Percentiles rank a stretch among this genome's conserved stretches.
Evolutionary conservation across 2,888 invertebrate species (phyloP).

Genomic region (Agonum fuliginosum): DNA sequence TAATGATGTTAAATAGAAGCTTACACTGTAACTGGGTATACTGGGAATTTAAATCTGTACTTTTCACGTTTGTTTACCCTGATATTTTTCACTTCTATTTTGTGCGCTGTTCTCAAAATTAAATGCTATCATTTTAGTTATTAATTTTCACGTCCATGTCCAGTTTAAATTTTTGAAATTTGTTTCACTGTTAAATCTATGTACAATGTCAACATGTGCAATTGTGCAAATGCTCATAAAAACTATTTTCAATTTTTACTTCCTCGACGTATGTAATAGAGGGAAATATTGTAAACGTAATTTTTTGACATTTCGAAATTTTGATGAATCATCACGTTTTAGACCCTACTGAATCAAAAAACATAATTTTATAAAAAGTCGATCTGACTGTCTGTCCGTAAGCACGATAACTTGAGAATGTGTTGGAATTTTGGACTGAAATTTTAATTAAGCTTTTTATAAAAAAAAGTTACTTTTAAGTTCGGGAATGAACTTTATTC

Average conservation of each 20-base stretch:
- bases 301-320: too few relatives aligned
- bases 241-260: slow-evolving; percentile 6
- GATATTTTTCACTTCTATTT: slow-evolving; percentile 22
- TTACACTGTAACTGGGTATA: slow-evolving; percentile 23
- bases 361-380: too few relatives aligned
- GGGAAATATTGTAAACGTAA: too few relatives aligned
- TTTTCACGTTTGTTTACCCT: slow-evolving; percentile 18
- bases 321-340: too few relatives aligned
- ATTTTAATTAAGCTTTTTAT: too few relatives aligned
- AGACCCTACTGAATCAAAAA: too few relatives aligned
- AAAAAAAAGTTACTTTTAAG: too few relatives aligned
- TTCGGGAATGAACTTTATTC: too few relatives aligned
- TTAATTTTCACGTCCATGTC: slow-evolving; percentile 23
- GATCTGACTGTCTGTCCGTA: too few relatives aligned
- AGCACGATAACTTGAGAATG: too few relatives aligned
- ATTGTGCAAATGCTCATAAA: slow-evolving; percentile 9
- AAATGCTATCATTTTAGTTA: slow-evolving; percentile 34
- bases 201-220: neutral
- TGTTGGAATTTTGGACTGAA: too few relatives aligned
- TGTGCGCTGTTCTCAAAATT: slow-evolving; percentile 10
- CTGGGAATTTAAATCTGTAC: slow-evolving; percentile 29
- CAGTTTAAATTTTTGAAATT: slow-evolving; percentile 12
- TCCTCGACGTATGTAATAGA: neutral
- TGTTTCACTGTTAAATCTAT: slow-evolving; percentile 3
- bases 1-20: slow-evolving; percentile 38